phyloP scores from a whole-genome alignment of 2,888 invertebrate species.

The Nemotelus nigrinus region DNA sequence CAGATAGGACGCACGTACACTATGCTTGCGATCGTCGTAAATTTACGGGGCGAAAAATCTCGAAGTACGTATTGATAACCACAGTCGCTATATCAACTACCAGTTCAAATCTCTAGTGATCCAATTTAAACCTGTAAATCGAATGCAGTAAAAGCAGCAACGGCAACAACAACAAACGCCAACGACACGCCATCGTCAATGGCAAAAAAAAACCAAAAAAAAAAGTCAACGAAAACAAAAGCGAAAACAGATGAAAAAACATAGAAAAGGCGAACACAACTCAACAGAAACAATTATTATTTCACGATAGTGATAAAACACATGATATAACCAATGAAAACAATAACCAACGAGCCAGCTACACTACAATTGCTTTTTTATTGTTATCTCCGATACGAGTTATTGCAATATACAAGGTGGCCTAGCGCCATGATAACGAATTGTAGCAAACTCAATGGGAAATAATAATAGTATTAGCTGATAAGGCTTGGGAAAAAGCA shows the following conservation, averaged over 20 bases:
- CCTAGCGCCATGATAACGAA: constrained; percentile 39
- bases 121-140: constrained; percentile 21
- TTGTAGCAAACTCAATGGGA: constrained; percentile 36
- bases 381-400: constrained; percentile 5
- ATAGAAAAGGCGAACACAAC: no score
- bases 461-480: constrained; percentile 11
- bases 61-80: constrained; percentile 14
- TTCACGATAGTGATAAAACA: constrained; percentile 27
- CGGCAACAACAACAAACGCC: not conserved
- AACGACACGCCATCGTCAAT: not conserved
- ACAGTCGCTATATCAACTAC: constrained; percentile 7
- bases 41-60: not conserved
- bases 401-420: constrained; percentile 33
- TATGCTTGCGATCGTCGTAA: not conserved
- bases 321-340: constrained; percentile 5
- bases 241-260: not conserved
- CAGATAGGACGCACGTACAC: not conserved
- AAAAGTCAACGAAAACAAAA: not conserved
- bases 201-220: not conserved
- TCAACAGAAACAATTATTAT: constrained; percentile 8
- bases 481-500: not conserved
- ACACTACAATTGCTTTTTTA: constrained; percentile 21
- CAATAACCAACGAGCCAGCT: not conserved
- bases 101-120: constrained; percentile 30
- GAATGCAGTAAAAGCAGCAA: not conserved